Evolutionary conservation across 2,888 invertebrate genomes (phyloP), one percentile per base, ranked within the genome.

Genomic region (Endomychus coccineus): DNA sequence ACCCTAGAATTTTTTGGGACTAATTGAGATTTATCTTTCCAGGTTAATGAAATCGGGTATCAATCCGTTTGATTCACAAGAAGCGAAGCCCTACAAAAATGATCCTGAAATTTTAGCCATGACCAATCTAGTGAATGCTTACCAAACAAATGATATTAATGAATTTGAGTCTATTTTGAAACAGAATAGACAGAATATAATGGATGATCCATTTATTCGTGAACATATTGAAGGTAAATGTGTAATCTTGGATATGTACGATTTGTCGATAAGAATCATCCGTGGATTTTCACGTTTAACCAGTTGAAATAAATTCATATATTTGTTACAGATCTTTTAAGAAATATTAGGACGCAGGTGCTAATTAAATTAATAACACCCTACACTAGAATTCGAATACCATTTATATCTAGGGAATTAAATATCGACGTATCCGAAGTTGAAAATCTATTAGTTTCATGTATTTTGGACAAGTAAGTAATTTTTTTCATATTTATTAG

Each of bases 41-140:
- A 89, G 88, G 89, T 71, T 97, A 47, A 98, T 97, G 95, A 96
- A 97, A 64, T 97, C 96, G 3, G 96, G 94, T 21, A 98, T 98
- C 48, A 98, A 98, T 70, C 98, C 98, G 1, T 98, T 98, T 66
- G 98, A 98, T 69, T 96, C 96, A 0, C 97, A 98, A 72, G 98
- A 98, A 71, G 97, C 97, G 0, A 98, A 98, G 62, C 97, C 98
- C 0, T 98, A 98, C 64, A 97, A 96, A 70, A 97, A 97, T 64
- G 97, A 98, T 70, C 94, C 96, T 0, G 97, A 98, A 70, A 97
- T 98, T 54, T 73, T 97, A 49, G 97, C 97, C 10, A 97, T 99
- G 96, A 98, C 97, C 4, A 95, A 97, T 70, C 74, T 98, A 54
- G 97, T 98, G 37, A 86, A 80, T 62, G 88, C 94, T 10, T 97